Base-by-base conservation (phyloP, 2,888 invertebrate genomes). In the Apamea anceps region DNA sequence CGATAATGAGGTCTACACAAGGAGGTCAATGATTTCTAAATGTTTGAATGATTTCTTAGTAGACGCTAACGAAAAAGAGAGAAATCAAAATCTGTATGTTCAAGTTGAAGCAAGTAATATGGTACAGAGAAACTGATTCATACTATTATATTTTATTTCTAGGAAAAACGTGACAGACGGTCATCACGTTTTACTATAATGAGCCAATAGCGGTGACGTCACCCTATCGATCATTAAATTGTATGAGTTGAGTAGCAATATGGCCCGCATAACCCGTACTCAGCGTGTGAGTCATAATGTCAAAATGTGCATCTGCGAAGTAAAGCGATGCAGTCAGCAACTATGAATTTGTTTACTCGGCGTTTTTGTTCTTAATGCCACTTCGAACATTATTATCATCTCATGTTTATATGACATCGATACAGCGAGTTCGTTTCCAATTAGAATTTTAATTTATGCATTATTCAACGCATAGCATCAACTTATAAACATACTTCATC, bases 141-240 rank as follows among this genome's bases (percentile, higher is more conserved):
- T 82, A 74, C 66, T 77, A 79, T 80, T 80, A 81, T 85, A 82
- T 70, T 85, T 80, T 85, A 87, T 87, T 85, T 85, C 84, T 81
- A 82, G 76, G 85, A 82, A 86, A 82, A 89, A 89, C 89, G 89
- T 89, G 89, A 87, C 88, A 82, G 74, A 78, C 62, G 62, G 42
- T 70, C 57, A 75, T 84, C 86, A 89, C 89, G 89, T 89, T 89
- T 85, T 86, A 83, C 74, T 85, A 82, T 85, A 85, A 83, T 86
- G 86, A 86, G 74, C 87, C 86, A 85, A 85, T 86, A 79, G 77
- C 48, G 51, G 51, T 91, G 91, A 92, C 92, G 91, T 92, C 91
- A 92, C 68, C 79, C 57, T 76, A 86, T 89, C 88, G 86, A 91
- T 88, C 86, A 90, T 84, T 79, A 74, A 85, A 86, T 85, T 85